Evolutionary conservation across 1,140 invertebrate species (phyloP), one percentile per base, ranked within the genome.

Genomic region (Aphelenchoides besseyi): DNA sequence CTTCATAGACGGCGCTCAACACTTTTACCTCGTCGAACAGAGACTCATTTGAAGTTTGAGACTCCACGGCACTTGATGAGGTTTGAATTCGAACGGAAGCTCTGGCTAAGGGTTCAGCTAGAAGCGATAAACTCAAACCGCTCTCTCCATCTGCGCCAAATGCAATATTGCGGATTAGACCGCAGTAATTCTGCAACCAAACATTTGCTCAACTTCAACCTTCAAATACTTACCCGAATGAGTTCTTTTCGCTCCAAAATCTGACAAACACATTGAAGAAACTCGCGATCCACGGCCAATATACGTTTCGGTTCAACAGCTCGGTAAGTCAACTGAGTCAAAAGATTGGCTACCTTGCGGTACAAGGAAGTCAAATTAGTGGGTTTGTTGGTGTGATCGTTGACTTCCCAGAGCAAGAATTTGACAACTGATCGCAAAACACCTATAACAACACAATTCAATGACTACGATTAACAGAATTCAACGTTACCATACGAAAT

Each of bases 101-200:
- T 5, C 5, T 33, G 18, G 55, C 55, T 8, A 59, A 23, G 5
- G 55, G 55, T 28, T 33, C 5, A 12, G 23, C 55, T 28, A 18
- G 5, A 8, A 8, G 5, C 5, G 5, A 8, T 23, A 59, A 33
- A 59, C 55, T 8, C 18, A 59, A 28, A 18, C 55, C 16, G 55
- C 5, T 59, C n/a, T 41, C 37, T n/a, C n/a, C n/a, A 23, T 59
- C 55, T 5, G 5, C 55, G 12, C 23, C 23, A 5, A 5, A 59
- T 33, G 55, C 5, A 12, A 59, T 5, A 33, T 59, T 59, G 5
- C 55, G 55, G 55, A 59, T 5, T 5, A 59, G 55, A 28, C 18
- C 55, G 55, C 55, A 8, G 55, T 59, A 59, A 8, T 16, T 18
- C 55, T 59, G 55, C 26, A 59, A 33, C 55, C 5, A 48, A 23